These are phyloP conservation scores for Todus mexicanus DNA, from an alignment of 2,797 vertebrate genomes.

Conservation along the genomic window DNA sequence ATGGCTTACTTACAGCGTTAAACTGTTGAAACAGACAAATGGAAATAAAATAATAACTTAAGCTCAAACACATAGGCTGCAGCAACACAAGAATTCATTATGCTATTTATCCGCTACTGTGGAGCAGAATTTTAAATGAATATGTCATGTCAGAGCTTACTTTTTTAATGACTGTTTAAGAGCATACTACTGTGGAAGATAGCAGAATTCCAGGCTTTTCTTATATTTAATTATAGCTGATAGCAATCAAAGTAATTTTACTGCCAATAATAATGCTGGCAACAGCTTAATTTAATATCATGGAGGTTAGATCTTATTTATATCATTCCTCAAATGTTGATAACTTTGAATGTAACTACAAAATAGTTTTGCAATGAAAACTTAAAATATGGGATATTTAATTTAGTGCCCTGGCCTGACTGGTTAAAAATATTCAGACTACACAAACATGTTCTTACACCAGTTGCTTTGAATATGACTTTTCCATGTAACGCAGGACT, in stretches of 20 bases:
- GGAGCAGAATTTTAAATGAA: slow-evolving; percentile 44
- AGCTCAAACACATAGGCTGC: slow-evolving; percentile 6
- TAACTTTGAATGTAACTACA: background rate
- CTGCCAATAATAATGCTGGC: slow-evolving; percentile 78
- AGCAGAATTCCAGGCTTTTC: slow-evolving; percentile 69
- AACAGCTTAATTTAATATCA: slow-evolving; percentile 52
- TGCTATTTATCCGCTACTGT: slow-evolving; percentile 55
- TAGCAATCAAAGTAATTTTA: slow-evolving; percentile 77
- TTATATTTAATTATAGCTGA: slow-evolving; percentile 83
- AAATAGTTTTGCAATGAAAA: slow-evolving; percentile 13
- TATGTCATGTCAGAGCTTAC: slow-evolving; percentile 44
- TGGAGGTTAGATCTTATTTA: background rate
- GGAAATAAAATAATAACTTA: slow-evolving; percentile 47
- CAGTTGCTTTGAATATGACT: background rate
- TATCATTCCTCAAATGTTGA: background rate
- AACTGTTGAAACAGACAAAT: slow-evolving; percentile 36
- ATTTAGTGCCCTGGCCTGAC: background rate
- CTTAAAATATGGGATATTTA: background rate
- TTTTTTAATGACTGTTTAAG: slow-evolving; percentile 29
- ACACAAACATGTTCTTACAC: background rate
- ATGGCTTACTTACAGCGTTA: background rate
- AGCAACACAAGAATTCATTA: slow-evolving; percentile 48
- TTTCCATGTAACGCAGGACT: background rate
- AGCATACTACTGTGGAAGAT: slow-evolving; percentile 33
- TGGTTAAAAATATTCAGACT: background rate